phyloP scores from a whole-genome alignment of 2,888 invertebrate genomes.

The Pterostichus madidus region DNA sequence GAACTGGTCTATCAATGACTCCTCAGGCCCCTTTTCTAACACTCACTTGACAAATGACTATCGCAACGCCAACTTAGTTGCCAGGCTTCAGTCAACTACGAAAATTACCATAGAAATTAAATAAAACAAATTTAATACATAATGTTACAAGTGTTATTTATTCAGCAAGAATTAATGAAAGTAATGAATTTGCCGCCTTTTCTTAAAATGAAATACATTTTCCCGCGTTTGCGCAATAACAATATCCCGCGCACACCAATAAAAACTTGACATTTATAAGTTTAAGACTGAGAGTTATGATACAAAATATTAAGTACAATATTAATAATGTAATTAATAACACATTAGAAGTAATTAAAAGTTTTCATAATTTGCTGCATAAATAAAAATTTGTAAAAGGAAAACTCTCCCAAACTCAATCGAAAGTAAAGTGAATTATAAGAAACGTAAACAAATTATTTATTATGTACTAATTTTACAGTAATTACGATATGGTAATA shows the following conservation, averaged over 20 bases:
- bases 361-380: background rate
- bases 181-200: slow-evolving; percentile 61
- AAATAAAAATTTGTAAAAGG: background rate
- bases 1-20: slow-evolving; percentile 4
- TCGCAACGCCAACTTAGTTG: no score
- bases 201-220: slow-evolving; percentile 55
- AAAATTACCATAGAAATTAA: slow-evolving; percentile 19
- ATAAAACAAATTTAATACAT: background rate
- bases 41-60: background rate
- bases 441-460: slow-evolving; percentile 41
- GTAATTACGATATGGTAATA: slow-evolving; percentile 45
- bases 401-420: background rate
- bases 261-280: slow-evolving; percentile 66
- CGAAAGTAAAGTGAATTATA: background rate
- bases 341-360: slow-evolving; percentile 11
- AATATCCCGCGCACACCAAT: slow-evolving; percentile 67
- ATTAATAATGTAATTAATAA: slow-evolving; percentile 9
- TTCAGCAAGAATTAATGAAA: background rate
- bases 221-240: slow-evolving; percentile 62
- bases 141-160: background rate
- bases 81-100: slow-evolving; percentile 33
- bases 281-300: slow-evolving; percentile 52
- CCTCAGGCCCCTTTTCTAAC: slow-evolving; percentile 2
- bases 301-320: slow-evolving; percentile 24
- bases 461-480: background rate